These are phyloP conservation scores for Falco columbarius DNA, from an alignment of 2,797 vertebrate species.

Conservation along the genomic window DNA sequence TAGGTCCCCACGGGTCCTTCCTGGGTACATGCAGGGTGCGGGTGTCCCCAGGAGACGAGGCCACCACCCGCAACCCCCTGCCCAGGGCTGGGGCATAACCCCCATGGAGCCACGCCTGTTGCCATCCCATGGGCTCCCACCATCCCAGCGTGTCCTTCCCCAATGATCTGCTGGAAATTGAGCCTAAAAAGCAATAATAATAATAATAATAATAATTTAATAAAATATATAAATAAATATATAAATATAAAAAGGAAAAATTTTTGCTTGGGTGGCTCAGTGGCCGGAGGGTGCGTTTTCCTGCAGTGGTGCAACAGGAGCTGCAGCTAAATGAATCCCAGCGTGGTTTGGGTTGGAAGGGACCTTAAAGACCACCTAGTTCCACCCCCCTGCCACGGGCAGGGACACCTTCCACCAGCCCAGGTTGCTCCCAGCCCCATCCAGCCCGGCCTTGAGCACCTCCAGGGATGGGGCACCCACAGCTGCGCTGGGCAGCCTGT, in stretches of 20 bases:
- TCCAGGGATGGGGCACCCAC: no score
- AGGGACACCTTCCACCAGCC: no score
- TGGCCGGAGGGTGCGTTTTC: accelerated
- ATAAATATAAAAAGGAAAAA: no score
- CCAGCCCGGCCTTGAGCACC: no score
- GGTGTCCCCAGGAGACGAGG: accelerated
- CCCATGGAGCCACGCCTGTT: accelerated
- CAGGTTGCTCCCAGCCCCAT: no score
- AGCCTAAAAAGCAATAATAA: neutral
- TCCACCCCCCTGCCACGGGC: no score
- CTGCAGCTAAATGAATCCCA: accelerated
- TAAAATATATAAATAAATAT: no score
- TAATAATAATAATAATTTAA: no score
- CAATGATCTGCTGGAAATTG: accelerated
- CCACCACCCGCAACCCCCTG: accelerated
- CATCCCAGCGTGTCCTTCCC: accelerated
- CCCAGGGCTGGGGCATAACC: accelerated
- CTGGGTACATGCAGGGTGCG: accelerated
- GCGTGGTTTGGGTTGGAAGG: no score
- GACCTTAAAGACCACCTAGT: no score
- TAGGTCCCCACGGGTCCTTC: no score
- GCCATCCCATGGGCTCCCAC: accelerated
- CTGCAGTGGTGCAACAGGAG: neutral
- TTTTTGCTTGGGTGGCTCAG: accelerated
- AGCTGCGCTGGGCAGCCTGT: no score